Base-by-base conservation (phyloP, 2,888 invertebrate genomes). In the Pammene aurita region DNA sequence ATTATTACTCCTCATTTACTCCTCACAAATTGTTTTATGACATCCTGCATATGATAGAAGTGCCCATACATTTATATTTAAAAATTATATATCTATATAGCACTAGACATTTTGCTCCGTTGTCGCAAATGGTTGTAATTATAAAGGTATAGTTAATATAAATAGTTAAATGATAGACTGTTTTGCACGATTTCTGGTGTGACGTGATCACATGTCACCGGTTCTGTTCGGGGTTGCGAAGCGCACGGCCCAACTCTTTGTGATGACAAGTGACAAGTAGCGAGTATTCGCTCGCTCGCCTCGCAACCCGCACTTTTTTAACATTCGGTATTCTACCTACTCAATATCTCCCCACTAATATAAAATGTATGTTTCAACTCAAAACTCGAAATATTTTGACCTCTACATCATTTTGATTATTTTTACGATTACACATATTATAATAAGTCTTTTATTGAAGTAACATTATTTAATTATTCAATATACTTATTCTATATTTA, bases 391-490 rank as follows among this genome's bases (percentile, higher is more conserved):
- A 90, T 88, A 86, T 90, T 88, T 89, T 87, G 81, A 88, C 84
- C 82, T 89, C 84, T 92, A 88, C 84, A 87, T 88, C 83, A 83
- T 89, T 89, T 87, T 88, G 86, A 87, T 92, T 92, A 92, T 80
- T 90, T 92, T 92, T 88, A 92, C 84, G 85, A 85, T 86, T 87
- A 90, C 91, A 90, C 87, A 84, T 86, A 82, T 79, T 80, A 77
- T 89, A 67, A 64, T 73, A 91, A 90, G 89, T 89, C 89, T 91
- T 91, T 88, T 90, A 91, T 92, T 90, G 89, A 91, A 90, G 84
- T 92, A 91, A 92, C 88, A 90, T 92, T 92, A 92, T 92, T 92
- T 92, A 91, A 92, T 89, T 92, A 92, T 92, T 92, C 90, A 92
- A 91, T 92, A 92, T 92, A 92, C 92, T 92, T 92, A 92, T 92